Conservation (phyloP, 2,113 vertebrate species). For the Piaya cayana region DNA sequence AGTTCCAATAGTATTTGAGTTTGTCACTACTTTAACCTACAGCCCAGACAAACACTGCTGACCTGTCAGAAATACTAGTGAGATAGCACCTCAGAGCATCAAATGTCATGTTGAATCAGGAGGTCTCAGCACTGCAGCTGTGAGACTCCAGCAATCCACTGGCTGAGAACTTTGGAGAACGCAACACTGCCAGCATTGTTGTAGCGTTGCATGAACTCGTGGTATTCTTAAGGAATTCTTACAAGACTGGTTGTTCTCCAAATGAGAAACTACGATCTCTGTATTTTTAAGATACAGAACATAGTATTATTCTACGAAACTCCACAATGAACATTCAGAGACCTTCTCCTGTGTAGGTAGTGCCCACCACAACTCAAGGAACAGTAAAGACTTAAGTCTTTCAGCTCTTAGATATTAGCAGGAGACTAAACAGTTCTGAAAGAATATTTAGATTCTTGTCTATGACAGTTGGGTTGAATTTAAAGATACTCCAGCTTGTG, state of each 20-base stretch:
- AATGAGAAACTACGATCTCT: neutral
- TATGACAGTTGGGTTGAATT: neutral
- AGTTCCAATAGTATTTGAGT: neutral
- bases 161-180: neutral
- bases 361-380: neutral
- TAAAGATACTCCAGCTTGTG: neutral
- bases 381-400: neutral
- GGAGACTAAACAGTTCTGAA: neutral
- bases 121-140: neutral
- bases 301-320: neutral
- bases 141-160: neutral
- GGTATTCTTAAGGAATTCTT: neutral
- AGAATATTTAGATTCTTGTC: neutral
- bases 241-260: neutral
- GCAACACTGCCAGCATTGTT: neutral
- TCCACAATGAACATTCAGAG: neutral
- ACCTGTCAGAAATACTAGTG: neutral
- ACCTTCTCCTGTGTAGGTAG: accelerated
- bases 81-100: neutral
- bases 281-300: neutral
- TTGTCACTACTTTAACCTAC: neutral
- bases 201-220: accelerated
- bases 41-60: neutral
- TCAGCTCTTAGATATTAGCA: neutral
- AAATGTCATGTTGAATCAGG: neutral